Evolutionary conservation across 2,113 vertebrate genomes (phyloP), one percentile per base, ranked within the genome.

Genomic region (Myrmecophaga tridactyla): DNA sequence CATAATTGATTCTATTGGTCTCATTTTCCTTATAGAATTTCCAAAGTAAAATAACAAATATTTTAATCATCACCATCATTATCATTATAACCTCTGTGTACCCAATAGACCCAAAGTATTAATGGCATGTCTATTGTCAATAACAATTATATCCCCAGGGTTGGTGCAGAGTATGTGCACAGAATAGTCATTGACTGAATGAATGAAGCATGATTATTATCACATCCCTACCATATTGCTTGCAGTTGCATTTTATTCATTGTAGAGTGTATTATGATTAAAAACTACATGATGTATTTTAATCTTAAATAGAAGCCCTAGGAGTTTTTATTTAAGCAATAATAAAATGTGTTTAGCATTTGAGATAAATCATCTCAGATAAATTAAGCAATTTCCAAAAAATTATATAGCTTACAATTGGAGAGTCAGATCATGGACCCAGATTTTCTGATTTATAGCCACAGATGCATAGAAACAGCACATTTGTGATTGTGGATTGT

Each of bases 201-300:
- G 10, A 62, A 67, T 62, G 39, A 95, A 83, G 41, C 3, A 46
- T 73, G 36, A 67, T 39, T 88, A 65, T 43, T 75, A 56, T n/a
- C 13, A 62, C 9, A 41, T 81, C 39, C 70, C 12, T 53, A 73
- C 3, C 41, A 83, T 78, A 69, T 87, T 84, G 14, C 3, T 65
- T 2, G 3, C 7, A 63, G 11, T 92, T 95, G 31, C 10, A 84
- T 85, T 86, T 78, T 91, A 81, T 90, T 65, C 23, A 60, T 90
- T 27, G 92, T 92, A 51, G 25, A 25, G 34, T 80, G 21, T 91
- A 94, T 90, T 70, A 48, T 90, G 46, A 92, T 90, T 77, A 72
- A 92, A 95, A 76, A 62, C 9, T 53, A 92, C 29, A 81, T 80
- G 86, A 72, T 48, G 39, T 46, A 92, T 86, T 92, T 88, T 90